Conservation (phyloP, 1,140 invertebrate species). For the Aphelinus atriplicis region DNA sequence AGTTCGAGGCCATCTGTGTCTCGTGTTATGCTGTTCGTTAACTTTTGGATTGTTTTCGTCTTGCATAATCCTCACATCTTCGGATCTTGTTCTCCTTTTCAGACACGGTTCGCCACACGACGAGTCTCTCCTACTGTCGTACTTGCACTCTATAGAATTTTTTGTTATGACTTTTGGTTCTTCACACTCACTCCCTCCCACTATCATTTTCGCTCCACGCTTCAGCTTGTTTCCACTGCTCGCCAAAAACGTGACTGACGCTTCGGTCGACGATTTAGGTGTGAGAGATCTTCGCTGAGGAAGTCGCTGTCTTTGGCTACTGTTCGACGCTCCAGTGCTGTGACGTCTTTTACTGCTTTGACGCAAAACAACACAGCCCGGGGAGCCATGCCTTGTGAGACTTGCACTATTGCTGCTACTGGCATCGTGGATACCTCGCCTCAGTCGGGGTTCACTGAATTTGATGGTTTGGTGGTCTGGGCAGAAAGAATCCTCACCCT, state of each 20-base stretch:
- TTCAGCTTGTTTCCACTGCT: slow-evolving; percentile 3
- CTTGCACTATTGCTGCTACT: neutral
- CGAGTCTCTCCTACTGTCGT: neutral
- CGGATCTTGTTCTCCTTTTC: slow-evolving; percentile 59
- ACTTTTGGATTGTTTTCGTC: slow-evolving; percentile 60
- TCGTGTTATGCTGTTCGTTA: slow-evolving; percentile 43
- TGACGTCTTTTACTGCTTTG: slow-evolving; percentile 28
- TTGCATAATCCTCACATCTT: slow-evolving; percentile 51
- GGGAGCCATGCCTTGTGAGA: neutral
- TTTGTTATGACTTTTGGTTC: slow-evolving; percentile 9
- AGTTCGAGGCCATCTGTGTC: slow-evolving; percentile 51
- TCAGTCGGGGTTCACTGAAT: slow-evolving; percentile 29
- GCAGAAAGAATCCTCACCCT: neutral
- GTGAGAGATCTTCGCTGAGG: slow-evolving; percentile 21
- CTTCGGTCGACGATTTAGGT: slow-evolving; percentile 1
- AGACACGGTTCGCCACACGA: slow-evolving; percentile 43
- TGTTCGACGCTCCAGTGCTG: slow-evolving; percentile 29
- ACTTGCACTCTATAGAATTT: neutral
- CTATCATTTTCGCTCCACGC: slow-evolving; percentile 1
- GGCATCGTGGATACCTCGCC: slow-evolving; percentile 1
- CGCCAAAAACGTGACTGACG: neutral
- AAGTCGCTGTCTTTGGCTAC: slow-evolving; percentile 15
- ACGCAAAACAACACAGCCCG: slow-evolving; percentile 4
- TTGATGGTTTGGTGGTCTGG: slow-evolving; percentile 19
- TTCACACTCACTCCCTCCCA: neutral